Percentiles rank a stretch among this genome's conserved stretches.
Evolutionary conservation across 2,113 vertebrate genomes (phyloP).

Genomic region (Sinocyclocheilus rhinocerous): DNA sequence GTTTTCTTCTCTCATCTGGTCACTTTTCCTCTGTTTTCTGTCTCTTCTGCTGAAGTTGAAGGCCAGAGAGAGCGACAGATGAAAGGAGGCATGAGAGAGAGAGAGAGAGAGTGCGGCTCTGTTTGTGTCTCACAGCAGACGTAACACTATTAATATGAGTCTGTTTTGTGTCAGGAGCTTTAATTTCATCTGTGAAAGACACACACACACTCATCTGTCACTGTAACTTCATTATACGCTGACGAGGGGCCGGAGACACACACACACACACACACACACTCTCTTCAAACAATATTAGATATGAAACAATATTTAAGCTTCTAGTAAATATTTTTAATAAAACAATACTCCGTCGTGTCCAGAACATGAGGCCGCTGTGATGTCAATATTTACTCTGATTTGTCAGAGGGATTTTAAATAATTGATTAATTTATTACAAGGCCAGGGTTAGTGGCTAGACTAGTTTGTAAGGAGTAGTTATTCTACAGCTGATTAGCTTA

Average conservation of each 20-base stretch:
- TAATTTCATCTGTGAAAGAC: constrained; percentile 92
- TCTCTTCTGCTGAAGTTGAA: not conserved
- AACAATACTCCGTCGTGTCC: too few relatives aligned
- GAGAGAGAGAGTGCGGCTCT: constrained; percentile 56
- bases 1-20: not conserved
- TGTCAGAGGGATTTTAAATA: not conserved
- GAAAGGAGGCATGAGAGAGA: not conserved
- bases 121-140: constrained; percentile 81
- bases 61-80: not conserved
- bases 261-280: constrained; percentile 35
- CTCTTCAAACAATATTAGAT: not conserved
- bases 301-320: not conserved
- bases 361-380: not conserved
- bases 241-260: constrained; percentile 77
- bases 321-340: not conserved
- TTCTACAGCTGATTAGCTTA: not conserved
- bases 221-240: constrained; percentile 93
- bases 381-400: not conserved
- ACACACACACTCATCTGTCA: constrained; percentile 94
- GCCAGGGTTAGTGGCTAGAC: not conserved
- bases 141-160: constrained; percentile 88
- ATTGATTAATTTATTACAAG: not conserved
- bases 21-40: not conserved
- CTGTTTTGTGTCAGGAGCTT: constrained; percentile 92
- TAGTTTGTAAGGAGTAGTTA: not conserved